Conservation (phyloP, 2,888 invertebrate genomes). For the Athalia cordata region DNA sequence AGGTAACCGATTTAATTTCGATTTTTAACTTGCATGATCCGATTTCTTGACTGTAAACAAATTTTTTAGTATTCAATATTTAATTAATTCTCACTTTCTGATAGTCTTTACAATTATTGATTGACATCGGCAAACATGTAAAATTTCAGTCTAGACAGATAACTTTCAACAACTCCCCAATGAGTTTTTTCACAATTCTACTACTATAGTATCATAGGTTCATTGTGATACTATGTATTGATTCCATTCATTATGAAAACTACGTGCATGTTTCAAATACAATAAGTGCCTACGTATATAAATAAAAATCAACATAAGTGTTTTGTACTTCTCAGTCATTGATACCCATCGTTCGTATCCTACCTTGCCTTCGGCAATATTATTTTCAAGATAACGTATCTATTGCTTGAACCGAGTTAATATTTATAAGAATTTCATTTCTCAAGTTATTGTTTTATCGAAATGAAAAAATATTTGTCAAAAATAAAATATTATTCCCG, state of each 20-base stretch:
- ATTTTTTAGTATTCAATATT: neutral
- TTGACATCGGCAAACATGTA: constrained; percentile 35
- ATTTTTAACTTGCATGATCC: neutral
- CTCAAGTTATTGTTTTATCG: neutral
- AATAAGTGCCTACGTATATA: constrained; percentile 61
- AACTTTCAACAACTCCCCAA: constrained; percentile 17
- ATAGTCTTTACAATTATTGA: constrained; percentile 11
- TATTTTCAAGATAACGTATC: constrained; percentile 1
- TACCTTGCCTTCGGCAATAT: constrained; percentile 28
- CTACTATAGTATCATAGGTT: constrained; percentile 18
- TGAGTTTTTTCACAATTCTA: constrained; percentile 11
- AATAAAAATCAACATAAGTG: constrained; percentile 69
- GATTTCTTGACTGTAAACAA: constrained; percentile 2
- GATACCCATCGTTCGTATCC: constrained; percentile 60
- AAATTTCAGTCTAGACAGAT: constrained; percentile 30
- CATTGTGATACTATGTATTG: neutral
- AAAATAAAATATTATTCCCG: constrained; percentile 14
- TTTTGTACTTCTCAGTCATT: constrained; percentile 71
- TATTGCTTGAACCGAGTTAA: constrained; percentile 1
- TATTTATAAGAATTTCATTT: neutral
- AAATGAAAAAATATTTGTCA: neutral
- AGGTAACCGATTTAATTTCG: neutral
- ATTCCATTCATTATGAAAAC: neutral
- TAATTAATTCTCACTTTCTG: constrained; percentile 1
- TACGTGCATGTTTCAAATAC: constrained; percentile 58